Evolutionary conservation across 2,797 vertebrate species (phyloP), one percentile per base, ranked within the genome.

Genomic region (Orestias chungarensis): DNA sequence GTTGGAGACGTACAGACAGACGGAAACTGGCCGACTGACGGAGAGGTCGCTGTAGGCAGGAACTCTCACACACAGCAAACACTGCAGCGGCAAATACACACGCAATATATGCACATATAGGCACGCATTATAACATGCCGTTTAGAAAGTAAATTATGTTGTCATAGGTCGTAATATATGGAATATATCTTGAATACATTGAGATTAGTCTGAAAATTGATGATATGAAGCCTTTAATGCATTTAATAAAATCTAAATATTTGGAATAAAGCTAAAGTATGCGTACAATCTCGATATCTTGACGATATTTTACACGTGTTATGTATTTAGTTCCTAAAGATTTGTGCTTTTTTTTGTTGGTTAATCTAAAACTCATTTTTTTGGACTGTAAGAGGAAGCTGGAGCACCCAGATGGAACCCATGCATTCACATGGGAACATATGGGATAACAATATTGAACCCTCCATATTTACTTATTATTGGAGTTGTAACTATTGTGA

Each of bases 1-100:
- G 3, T 98, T 97, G 77, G 96, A 97, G 64, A 98, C 95, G 5
- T 96, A 97, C 71, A 97, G 94, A 84, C 95, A 96, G 80, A 96
- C 95, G 3, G 96, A 93, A 82, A 96, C 91, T 0, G 96, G 96
- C 25, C 94, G 94, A 38, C 88, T 95, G 83, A 95, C 87, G 4
- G 94, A 94, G 73, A 93, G 89, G 86, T 97, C 95, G 75, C 92
- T 96, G 84, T 97, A 98, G 75, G 95, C 94, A 0, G 96, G 96
- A 33, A 97, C 92, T 18, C 93, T 93, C 76, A 96, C 93, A 49
- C 93, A 95, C 89, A 98, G 66, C 23, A 95, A 84, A 80, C 95
- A 92, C 96, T 98, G 55, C 15, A 68, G 1, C 25, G 72, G 20
- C 43, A 29, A 62, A 62, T 18, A 52, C 14, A 15, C 14, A 43